A percentile compares a stretch with the other conserved stretches of the same genome.
Conservation (phyloP, 2,888 invertebrate genomes). For the Pollenia griseotomentosa region DNA sequence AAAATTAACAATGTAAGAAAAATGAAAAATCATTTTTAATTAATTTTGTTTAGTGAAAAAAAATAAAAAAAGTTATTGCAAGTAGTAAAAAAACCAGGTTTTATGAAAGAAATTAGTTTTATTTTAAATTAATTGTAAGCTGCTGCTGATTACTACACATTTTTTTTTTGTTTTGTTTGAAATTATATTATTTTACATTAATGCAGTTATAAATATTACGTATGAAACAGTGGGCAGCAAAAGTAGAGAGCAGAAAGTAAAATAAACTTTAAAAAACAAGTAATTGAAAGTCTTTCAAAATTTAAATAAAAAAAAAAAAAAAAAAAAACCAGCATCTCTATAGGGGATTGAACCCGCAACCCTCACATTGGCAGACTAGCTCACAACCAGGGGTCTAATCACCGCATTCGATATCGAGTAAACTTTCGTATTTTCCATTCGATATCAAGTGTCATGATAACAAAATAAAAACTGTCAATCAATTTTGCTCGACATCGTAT, state of each 20-base stretch:
- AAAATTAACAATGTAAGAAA: slow-evolving; percentile 33
- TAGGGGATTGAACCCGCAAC: too few relatives aligned
- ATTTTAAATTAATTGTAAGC: slow-evolving; percentile 24
- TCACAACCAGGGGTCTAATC: too few relatives aligned
- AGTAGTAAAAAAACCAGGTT: slow-evolving; percentile 5
- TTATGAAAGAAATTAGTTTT: neutral
- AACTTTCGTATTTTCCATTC: too few relatives aligned
- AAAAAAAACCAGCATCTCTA: too few relatives aligned
- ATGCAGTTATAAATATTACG: slow-evolving; percentile 7
- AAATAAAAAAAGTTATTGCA: neutral
- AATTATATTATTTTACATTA: neutral
- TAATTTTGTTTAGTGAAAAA: slow-evolving; percentile 39
- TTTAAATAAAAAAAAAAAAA: too few relatives aligned
- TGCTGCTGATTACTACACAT: slow-evolving; percentile 17
- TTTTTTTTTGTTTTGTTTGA: neutral
- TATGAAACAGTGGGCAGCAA: neutral
- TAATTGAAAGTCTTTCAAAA: too few relatives aligned
- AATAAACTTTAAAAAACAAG: neutral
- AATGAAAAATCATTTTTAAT: slow-evolving; percentile 46
- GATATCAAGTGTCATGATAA: too few relatives aligned
- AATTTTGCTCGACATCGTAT: too few relatives aligned
- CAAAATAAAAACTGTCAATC: too few relatives aligned
- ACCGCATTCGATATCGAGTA: too few relatives aligned
- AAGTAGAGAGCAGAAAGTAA: neutral
- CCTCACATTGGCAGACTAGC: too few relatives aligned